Conservation (phyloP, 35 echinoderm and acorn worm species). For the Heliocidaris tuberculata region DNA sequence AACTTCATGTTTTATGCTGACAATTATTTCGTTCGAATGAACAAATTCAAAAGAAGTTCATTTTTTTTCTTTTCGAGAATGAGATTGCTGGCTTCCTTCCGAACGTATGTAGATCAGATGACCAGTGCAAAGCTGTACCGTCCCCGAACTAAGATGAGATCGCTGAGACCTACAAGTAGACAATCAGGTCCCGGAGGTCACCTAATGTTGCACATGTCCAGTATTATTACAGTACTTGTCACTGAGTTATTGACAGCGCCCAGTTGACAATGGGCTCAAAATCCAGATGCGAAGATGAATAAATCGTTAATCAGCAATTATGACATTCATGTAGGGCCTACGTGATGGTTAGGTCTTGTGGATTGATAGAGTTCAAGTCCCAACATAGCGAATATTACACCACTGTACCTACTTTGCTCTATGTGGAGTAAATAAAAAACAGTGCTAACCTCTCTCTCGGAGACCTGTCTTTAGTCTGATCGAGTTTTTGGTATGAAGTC, state of each 20-base stretch:
- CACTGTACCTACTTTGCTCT: neutral
- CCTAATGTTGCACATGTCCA: neutral
- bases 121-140: no score
- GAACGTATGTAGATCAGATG: no score
- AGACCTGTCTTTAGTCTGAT: neutral
- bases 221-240: no score
- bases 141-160: no score
- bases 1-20: neutral
- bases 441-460: neutral
- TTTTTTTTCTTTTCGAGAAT: neutral
- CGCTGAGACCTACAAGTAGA: no score
- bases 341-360: neutral
- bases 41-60: neutral
- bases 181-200: neutral
- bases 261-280: neutral
- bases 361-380: neutral
- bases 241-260: no score
- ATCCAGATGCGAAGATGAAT: no score
- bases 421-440: neutral
- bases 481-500: neutral
- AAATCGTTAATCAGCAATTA: neutral
- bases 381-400: neutral
- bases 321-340: neutral
- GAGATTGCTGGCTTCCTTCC: neutral
- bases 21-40: no score